Percentiles rank a stretch among this genome's conserved stretches.
These are phyloP conservation scores for Anarhynchus alexandrinus DNA, from an alignment of 2,113 vertebrate genomes.

Conservation along the genomic window DNA sequence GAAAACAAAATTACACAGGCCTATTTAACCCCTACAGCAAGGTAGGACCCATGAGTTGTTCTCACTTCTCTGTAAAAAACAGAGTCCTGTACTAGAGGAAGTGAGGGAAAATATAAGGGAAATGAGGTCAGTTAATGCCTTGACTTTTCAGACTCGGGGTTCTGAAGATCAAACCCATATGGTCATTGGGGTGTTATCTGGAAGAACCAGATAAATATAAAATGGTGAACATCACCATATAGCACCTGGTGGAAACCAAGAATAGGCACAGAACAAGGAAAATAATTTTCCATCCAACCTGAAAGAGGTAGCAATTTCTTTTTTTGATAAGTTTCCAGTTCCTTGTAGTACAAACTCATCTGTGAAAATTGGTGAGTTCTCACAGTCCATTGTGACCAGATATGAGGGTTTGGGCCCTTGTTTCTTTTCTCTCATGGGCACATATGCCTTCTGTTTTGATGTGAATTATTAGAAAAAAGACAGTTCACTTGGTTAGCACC, in stretches of 20 bases:
- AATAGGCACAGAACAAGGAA: background rate
- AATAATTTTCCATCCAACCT: background rate
- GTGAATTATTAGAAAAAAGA: background rate
- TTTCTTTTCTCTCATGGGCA: background rate
- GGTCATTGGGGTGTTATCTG: accelerated
- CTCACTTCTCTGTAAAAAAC: too few relatives aligned
- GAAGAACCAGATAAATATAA: background rate
- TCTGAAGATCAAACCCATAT: background rate
- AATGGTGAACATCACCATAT: background rate
- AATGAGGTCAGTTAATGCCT: background rate
- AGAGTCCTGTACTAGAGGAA: accelerated
- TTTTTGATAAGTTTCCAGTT: background rate
- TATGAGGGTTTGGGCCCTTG: background rate
- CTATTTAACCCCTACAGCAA: background rate
- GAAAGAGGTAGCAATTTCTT: background rate
- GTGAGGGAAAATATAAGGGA: background rate
- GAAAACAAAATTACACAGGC: background rate
- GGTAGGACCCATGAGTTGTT: background rate
- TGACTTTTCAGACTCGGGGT: background rate
- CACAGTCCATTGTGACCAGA: background rate
- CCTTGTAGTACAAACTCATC: background rate
- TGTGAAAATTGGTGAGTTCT: background rate
- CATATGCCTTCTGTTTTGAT: background rate
- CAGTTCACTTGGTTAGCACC: accelerated
- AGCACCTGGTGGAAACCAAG: background rate